Percentiles rank a stretch among this genome's conserved stretches.
phyloP scores from a whole-genome alignment of 1,140 invertebrate species.

The Drosophila novamexicana region DNA sequence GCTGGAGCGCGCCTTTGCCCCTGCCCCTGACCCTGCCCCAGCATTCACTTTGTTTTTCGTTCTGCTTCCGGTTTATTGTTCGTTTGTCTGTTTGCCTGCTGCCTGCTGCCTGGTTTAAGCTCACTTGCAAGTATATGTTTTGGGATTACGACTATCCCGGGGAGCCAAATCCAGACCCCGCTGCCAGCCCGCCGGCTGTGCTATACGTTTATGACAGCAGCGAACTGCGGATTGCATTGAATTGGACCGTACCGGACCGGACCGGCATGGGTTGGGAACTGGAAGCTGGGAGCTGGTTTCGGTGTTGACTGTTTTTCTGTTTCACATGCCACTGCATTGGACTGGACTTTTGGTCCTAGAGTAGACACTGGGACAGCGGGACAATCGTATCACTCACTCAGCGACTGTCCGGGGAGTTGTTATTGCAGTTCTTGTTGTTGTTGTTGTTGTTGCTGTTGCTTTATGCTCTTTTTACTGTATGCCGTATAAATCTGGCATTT shows the following conservation, averaged over 20 bases:
- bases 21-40: not conserved
- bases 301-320: slow-evolving; percentile 23
- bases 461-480: slow-evolving; percentile 46
- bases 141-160: slow-evolving; percentile 59
- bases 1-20: not conserved
- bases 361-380: slow-evolving; percentile 20
- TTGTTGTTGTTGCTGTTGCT: slow-evolving; percentile 9
- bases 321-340: slow-evolving; percentile 29
- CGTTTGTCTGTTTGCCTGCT: slow-evolving; percentile 18
- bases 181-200: too few species aligned
- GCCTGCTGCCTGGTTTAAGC: slow-evolving; percentile 41
- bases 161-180: not conserved
- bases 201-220: slow-evolving; percentile 42
- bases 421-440: slow-evolving; percentile 4
- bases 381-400: slow-evolving; percentile 42
- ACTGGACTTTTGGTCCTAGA: slow-evolving; percentile 4
- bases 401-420: slow-evolving; percentile 42
- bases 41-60: slow-evolving; percentile 54
- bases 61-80: slow-evolving; percentile 73
- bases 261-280: not conserved
- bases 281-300: slow-evolving; percentile 2
- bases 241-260: slow-evolving; percentile 9
- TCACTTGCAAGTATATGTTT: slow-evolving; percentile 74
- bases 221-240: slow-evolving; percentile 23
- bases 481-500: slow-evolving; percentile 66